A percentile compares a stretch with the other conserved stretches of the same genome.
phyloP scores from a whole-genome alignment of 2,113 vertebrate genomes.

The Elanoides forficatus region DNA sequence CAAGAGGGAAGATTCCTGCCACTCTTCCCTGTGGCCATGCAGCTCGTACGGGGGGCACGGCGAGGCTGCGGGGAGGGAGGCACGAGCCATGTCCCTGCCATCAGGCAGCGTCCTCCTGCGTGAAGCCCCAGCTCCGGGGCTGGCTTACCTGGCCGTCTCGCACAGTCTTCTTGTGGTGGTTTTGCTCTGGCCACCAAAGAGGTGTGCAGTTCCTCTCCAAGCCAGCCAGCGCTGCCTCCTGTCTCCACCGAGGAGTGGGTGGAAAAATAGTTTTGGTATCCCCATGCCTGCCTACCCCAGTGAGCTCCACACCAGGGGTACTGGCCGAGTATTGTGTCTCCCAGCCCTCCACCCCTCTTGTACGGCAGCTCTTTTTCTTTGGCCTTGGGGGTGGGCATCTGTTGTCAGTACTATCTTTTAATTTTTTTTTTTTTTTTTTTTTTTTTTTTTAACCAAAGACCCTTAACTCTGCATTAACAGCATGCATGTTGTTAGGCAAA shows the following conservation, averaged over 20 bases:
- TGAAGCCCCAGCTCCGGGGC: not conserved
- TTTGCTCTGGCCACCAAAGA: not conserved
- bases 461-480: not conserved
- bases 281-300: not conserved
- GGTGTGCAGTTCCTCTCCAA: not conserved
- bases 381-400: not conserved
- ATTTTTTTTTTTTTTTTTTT: not conserved
- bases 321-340: rapidly evolving
- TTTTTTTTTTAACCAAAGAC: constrained; percentile 28
- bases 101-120: not conserved
- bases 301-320: rapidly evolving
- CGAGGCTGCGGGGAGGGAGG: rapidly evolving
- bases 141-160: not conserved
- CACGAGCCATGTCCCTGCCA: not conserved
- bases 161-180: not conserved
- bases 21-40: not conserved
- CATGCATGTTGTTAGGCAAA: rapidly evolving
- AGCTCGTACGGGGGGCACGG: rapidly evolving
- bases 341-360: not conserved
- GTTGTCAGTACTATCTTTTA: too few relatives aligned
- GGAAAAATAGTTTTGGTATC: not conserved
- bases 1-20: not conserved
- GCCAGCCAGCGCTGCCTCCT: not conserved
- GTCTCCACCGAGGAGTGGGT: rapidly evolving
- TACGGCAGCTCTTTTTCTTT: not conserved